phyloP scores from a whole-genome alignment of 2,113 vertebrate genomes.

The Lophius piscatorius region DNA sequence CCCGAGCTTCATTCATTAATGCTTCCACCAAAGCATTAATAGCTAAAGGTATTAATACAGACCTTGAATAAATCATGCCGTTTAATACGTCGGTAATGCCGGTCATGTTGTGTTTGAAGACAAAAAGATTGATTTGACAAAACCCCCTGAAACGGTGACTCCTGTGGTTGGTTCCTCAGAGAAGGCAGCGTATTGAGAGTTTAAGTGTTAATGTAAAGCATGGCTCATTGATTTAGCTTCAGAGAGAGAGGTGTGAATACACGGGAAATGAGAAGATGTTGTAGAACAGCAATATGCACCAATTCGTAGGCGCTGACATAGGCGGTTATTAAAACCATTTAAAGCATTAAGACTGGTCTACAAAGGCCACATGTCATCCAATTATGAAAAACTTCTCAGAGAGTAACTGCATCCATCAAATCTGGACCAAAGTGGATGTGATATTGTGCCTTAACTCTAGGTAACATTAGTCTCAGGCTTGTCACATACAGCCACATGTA shows the following conservation, averaged over 20 bases:
- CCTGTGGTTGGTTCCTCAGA: constrained; percentile 12
- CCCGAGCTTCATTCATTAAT: constrained; percentile 4
- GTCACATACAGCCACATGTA: too few species aligned
- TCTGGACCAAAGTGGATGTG: too few species aligned
- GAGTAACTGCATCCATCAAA: too few species aligned
- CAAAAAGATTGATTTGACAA: constrained; percentile 17
- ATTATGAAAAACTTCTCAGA: too few species aligned
- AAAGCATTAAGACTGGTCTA: too few species aligned
- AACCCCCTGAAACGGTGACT: neutral
- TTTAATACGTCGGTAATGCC: constrained; percentile 13
- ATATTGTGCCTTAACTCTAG: too few species aligned
- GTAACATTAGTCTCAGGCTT: too few species aligned
- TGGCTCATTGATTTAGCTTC: neutral
- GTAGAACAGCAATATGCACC: too few species aligned
- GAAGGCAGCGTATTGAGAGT: neutral
- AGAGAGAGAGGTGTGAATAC: neutral
- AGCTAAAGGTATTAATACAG: neutral
- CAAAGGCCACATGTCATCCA: neutral
- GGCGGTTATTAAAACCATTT: neutral
- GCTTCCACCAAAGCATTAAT: constrained; percentile 18
- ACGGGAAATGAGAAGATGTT: neutral
- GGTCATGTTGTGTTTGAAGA: constrained; percentile 22
- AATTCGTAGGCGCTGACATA: neutral
- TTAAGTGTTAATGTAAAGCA: neutral
- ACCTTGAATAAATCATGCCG: constrained; percentile 16